These are phyloP conservation scores for Chloroceryle amazona DNA, from an alignment of 2,797 vertebrate genomes.

Conservation along the genomic window DNA sequence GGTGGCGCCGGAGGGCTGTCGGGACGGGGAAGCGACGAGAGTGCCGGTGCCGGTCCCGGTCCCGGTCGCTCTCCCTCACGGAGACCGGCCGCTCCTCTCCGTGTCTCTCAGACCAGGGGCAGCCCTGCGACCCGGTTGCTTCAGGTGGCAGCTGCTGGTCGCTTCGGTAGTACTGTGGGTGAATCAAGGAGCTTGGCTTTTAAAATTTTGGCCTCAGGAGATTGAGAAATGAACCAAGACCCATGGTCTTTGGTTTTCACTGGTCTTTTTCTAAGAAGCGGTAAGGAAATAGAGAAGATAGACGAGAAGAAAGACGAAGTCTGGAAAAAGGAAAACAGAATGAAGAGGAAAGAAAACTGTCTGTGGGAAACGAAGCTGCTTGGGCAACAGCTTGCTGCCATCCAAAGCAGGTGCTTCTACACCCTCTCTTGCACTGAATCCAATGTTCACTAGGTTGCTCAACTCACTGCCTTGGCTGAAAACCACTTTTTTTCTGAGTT, in stretches of 20 bases:
- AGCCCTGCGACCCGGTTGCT: neutral
- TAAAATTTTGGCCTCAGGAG: neutral
- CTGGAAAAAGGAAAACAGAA: neutral
- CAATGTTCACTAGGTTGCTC: neutral
- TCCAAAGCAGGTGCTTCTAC: neutral
- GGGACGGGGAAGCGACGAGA: no score
- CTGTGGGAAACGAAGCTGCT: neutral
- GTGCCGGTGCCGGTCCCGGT: no score
- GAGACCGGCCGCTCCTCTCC: no score
- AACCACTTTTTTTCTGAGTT: neutral
- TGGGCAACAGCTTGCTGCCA: neutral
- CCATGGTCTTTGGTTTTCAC: neutral
- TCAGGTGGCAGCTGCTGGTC: accelerated
- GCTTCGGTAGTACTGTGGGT: neutral
- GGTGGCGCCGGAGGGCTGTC: no score
- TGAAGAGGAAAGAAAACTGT: neutral
- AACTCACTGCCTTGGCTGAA: neutral
- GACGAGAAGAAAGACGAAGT: neutral
- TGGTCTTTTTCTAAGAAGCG: neutral
- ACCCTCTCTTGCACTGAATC: neutral
- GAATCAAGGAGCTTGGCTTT: neutral
- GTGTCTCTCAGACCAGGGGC: no score
- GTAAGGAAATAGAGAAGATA: neutral
- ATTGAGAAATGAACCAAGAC: neutral
- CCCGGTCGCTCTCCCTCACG: no score